Evolutionary conservation across 2,888 invertebrate genomes (phyloP), one percentile per base, ranked within the genome.

Genomic region (Drosophila lacicola): DNA sequence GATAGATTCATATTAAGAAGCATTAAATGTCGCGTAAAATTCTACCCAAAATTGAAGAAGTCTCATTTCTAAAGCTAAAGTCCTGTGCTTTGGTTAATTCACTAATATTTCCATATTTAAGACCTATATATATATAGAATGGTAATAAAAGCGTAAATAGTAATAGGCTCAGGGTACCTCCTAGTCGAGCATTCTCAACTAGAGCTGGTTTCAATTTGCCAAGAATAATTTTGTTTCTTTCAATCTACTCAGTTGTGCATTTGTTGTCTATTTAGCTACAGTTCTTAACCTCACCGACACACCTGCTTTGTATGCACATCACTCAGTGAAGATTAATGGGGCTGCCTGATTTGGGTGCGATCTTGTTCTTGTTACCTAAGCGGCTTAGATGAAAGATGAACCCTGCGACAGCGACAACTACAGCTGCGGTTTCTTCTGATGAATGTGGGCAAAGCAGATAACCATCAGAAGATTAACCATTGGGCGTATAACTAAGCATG

Each of bases 351-450:
- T 66, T 70, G 84, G 79, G 89, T 73, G 70, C 63, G 87, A 67
- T 68, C 63, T 41, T 17, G 17, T 17, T 36, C n/a, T 25, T 46
- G 21, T 19, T 5, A 39, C 5, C 14, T 33, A 68, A 65, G 80
- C 79, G 80, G 86, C 58, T 61, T 25, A 71, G 73, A 80, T 82
- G 36, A 82, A 82, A 85, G 88, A 33, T 21, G 14, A 42, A n/a
- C 13, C 13, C 17, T 13, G 44, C 17, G 69, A 51, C 56, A 46
- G 53, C 44, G 50, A 29, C 29, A 29, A 29, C 29, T 29, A 8
- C 29, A 29, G 50, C 29, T 19, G 39, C 33, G 8, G 29, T 25
- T 14, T 44, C 14, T 54, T 25, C 54, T 72, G 54, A 66, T 54
- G 47, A 47, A 66, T 53, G 47, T 63, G 37, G 11, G 53, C 33